These are phyloP conservation scores for Percopsis omiscomaycus DNA, from an alignment of 2,797 vertebrate genomes.

Conservation along the genomic window DNA sequence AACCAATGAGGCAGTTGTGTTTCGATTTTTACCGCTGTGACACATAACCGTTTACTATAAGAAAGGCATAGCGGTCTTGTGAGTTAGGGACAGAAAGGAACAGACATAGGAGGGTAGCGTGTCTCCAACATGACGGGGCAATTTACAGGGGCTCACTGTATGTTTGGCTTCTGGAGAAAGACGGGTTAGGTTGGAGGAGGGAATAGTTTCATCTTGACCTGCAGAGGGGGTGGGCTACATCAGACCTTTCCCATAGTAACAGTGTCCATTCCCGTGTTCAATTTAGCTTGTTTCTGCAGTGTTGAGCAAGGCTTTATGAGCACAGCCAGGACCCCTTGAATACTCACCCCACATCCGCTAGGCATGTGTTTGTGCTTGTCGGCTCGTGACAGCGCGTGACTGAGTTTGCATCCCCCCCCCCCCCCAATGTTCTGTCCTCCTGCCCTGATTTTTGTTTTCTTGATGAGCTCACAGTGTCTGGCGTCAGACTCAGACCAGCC, in stretches of 20 bases:
- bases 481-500: conserved; percentile 29
- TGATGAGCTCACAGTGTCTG: conserved; percentile 48
- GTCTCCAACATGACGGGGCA: conserved; percentile 39
- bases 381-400: conserved; percentile 45
- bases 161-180: conserved; percentile 34
- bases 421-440: conserved; percentile 1
- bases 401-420: conserved; percentile 20
- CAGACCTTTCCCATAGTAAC: conserved; percentile 41
- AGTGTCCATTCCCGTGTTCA: conserved; percentile 21
- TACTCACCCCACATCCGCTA: conserved; percentile 29
- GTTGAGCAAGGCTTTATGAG: conserved; percentile 28
- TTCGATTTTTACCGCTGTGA: too few species aligned
- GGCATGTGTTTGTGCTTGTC: conserved; percentile 57
- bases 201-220: not conserved
- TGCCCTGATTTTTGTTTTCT: conserved; percentile 42
- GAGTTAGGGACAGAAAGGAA: conserved; percentile 14
- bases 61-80: not conserved
- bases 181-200: not conserved
- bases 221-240: not conserved
- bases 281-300: conserved; percentile 52
- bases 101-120: conserved; percentile 26
- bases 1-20: too few species aligned
- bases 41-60: not conserved
- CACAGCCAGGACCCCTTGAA: not conserved
- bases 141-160: conserved; percentile 22